phyloP scores from a whole-genome alignment of 2,797 vertebrate species.

The Distichodus sexfasciatus region DNA sequence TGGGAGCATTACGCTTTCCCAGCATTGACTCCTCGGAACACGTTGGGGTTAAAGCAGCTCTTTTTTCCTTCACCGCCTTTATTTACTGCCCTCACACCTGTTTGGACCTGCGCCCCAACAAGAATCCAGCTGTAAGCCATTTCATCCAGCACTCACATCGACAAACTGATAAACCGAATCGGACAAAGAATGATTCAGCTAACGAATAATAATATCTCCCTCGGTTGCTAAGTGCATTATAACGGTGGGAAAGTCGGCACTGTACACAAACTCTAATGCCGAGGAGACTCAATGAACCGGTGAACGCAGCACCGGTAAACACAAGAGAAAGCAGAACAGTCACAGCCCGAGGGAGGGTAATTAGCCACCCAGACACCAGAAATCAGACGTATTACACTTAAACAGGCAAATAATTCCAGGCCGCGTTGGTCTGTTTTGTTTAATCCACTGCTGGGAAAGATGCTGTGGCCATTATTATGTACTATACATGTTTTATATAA shows the following conservation, averaged over 20 bases:
- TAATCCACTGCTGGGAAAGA: neutral
- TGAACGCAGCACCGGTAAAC: neutral
- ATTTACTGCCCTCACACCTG: conserved; percentile 67
- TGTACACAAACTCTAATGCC: conserved; percentile 4
- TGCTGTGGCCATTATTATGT: neutral
- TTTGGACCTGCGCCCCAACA: conserved; percentile 65
- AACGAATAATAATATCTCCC: conserved; percentile 52
- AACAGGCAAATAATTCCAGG: neutral
- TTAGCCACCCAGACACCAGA: conserved; percentile 12
- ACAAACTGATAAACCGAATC: conserved; percentile 56
- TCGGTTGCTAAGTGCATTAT: conserved; percentile 32
- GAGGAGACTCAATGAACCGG: conserved; percentile 24
- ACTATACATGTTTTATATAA: too few relatives aligned
- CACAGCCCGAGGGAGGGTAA: neutral
- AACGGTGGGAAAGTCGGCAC: conserved; percentile 57
- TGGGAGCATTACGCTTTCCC: conserved; percentile 57
- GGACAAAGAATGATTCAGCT: conserved; percentile 58
- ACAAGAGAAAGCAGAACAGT: conserved; percentile 8
- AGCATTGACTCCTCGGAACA: conserved; percentile 51
- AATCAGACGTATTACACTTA: neutral
- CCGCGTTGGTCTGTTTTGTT: conserved; percentile 46
- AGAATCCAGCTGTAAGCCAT: conserved; percentile 70
- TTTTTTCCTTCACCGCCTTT: conserved; percentile 52
- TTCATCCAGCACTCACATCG: conserved; percentile 66
- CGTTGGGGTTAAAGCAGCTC: neutral